phyloP scores from a whole-genome alignment of 2,797 vertebrate genomes.

The Emys orbicularis region DNA sequence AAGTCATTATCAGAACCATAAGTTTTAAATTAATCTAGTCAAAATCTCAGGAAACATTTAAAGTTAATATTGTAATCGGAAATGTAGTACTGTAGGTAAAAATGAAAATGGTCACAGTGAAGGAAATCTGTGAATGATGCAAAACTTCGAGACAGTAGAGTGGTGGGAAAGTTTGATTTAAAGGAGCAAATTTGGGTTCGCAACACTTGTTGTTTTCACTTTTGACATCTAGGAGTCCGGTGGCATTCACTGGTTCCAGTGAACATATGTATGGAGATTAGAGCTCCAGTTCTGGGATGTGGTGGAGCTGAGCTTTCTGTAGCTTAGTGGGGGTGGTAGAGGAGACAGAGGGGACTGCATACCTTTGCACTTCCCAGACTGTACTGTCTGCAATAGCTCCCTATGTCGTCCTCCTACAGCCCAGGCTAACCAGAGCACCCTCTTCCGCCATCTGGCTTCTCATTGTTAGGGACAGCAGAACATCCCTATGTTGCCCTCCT shows the following conservation, averaged over 20 bases:
- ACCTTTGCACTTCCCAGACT: neutral
- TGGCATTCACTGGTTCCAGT: neutral
- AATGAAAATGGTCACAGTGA: neutral
- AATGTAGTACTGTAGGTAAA: neutral
- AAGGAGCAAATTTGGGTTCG: neutral
- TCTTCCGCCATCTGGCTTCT: neutral
- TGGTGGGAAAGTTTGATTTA: neutral
- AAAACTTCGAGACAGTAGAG: neutral
- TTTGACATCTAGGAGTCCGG: neutral
- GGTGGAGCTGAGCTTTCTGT: neutral
- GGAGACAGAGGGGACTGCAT: neutral
- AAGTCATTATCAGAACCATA: conserved; percentile 12
- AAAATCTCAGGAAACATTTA: conserved; percentile 38
- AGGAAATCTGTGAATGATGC: neutral
- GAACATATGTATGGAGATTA: neutral
- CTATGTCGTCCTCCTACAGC: neutral
- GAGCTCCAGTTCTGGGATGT: neutral
- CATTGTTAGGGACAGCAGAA: neutral
- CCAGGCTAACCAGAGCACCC: neutral
- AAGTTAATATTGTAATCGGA: conserved; percentile 5
- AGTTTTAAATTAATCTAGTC: conserved; percentile 11
- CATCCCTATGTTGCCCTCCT: too few relatives aligned
- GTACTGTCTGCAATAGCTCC: neutral
- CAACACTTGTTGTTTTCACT: neutral
- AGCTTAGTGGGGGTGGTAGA: neutral